phyloP scores from a whole-genome alignment of 2,113 vertebrate genomes.

The Forbesichthys papilliferus region DNA sequence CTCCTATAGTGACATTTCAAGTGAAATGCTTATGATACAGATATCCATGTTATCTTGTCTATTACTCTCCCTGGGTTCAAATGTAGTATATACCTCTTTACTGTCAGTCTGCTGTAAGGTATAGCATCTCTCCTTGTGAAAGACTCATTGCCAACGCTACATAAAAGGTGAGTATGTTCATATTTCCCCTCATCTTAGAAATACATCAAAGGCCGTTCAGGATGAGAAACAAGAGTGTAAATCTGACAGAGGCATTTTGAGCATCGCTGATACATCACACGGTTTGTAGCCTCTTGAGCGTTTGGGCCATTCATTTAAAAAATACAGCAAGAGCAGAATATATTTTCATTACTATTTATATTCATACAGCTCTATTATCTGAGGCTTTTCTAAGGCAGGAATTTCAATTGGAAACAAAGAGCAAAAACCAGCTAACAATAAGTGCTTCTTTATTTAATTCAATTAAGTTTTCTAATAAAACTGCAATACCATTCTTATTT shows the following conservation, averaged over 20 bases:
- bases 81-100: background rate
- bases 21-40: too few species aligned
- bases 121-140: background rate
- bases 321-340: background rate
- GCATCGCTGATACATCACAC: too few species aligned
- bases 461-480: conserved; percentile 18
- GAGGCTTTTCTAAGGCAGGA: background rate
- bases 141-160: background rate
- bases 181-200: conserved; percentile 34
- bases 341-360: too few species aligned
- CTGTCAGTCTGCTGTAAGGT: conserved; percentile 17
- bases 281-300: conserved; percentile 11
- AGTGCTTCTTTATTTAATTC: conserved; percentile 29
- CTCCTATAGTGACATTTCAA: background rate
- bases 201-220: conserved; percentile 22
- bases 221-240: conserved; percentile 12
- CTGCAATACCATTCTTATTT: too few species aligned
- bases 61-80: background rate
- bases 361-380: too few species aligned
- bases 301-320: conserved; percentile 3
- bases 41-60: too few species aligned
- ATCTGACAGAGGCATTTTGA: conserved; percentile 13
- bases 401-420: background rate
- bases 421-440: conserved; percentile 1
- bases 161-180: conserved; percentile 33